A percentile compares a stretch with the other conserved stretches of the same genome.
These are phyloP conservation scores for Euura saliciscinereae DNA, from an alignment of 1,140 invertebrate genomes.

Conservation along the genomic window DNA sequence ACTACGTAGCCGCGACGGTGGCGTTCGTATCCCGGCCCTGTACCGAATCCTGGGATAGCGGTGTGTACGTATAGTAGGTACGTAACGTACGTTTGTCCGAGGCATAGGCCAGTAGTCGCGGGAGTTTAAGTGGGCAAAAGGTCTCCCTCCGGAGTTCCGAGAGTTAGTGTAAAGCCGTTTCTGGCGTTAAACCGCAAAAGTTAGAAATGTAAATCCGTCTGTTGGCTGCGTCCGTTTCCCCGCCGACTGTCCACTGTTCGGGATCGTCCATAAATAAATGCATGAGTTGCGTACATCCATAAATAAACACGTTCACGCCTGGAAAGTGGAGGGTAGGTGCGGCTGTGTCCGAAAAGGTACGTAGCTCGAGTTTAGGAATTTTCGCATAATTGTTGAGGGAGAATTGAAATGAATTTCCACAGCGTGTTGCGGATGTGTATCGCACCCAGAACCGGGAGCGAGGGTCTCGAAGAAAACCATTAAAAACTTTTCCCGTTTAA, in stretches of 20 bases:
- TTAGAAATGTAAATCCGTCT: slow-evolving; percentile 7
- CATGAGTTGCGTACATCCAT: not conserved
- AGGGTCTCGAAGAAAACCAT: not conserved
- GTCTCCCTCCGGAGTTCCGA: not conserved
- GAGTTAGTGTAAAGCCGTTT: not conserved
- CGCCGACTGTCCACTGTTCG: not conserved
- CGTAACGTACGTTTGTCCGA: too few species aligned
- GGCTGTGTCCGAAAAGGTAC: too few species aligned
- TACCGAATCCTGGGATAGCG: too few species aligned
- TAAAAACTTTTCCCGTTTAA: not conserved
- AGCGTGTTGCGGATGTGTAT: not conserved
- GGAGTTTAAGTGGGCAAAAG: not conserved
- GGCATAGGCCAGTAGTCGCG: too few species aligned
- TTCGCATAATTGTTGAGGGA: too few species aligned
- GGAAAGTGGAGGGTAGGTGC: not conserved
- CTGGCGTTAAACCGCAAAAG: slow-evolving; percentile 6
- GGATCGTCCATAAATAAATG: not conserved
- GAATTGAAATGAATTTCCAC: too few species aligned
- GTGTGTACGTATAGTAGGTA: too few species aligned
- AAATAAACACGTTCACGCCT: not conserved
- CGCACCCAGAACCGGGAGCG: not conserved
- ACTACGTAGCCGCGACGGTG: not conserved
- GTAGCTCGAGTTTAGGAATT: too few species aligned
- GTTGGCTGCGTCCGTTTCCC: not conserved
- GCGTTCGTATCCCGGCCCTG: too few species aligned